Evolutionary conservation across 1,140 invertebrate genomes (phyloP).

Genomic region (Cheumatopsyche charites): DNA sequence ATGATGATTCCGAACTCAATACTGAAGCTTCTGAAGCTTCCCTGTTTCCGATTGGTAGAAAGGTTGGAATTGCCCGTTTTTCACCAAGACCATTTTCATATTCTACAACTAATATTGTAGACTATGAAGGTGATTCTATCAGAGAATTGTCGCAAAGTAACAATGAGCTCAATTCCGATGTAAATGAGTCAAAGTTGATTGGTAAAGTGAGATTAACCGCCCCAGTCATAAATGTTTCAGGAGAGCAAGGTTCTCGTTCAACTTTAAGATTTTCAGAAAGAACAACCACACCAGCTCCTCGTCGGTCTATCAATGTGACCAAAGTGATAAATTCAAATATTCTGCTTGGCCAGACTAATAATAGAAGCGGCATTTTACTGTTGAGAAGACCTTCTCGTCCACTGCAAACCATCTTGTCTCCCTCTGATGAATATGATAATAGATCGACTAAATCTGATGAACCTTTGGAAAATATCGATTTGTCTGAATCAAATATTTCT

Average conservation of each 20-base stretch:
- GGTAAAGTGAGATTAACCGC: conserved; percentile 40
- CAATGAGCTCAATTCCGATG: conserved; percentile 53
- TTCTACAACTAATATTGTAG: conserved; percentile 37
- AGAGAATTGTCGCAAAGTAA: conserved; percentile 36
- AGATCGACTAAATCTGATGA: conserved; percentile 50
- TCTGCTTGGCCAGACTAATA: conserved; percentile 43
- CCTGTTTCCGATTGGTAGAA: conserved; percentile 35
- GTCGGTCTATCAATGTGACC: conserved; percentile 40
- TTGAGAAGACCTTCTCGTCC: conserved; percentile 42
- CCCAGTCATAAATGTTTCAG: conserved; percentile 42
- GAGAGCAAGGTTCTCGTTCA: conserved; percentile 27
- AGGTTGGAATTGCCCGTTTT: conserved; percentile 56
- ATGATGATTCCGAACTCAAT: conserved; percentile 38
- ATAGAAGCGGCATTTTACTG: conserved; percentile 44
- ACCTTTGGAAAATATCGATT: conserved; percentile 62
- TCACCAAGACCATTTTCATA: conserved; percentile 56
- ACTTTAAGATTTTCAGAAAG: neutral
- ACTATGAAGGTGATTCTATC: conserved; percentile 39
- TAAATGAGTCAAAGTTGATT: conserved; percentile 37
- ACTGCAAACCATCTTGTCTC: neutral
- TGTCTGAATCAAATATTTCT: conserved; percentile 64
- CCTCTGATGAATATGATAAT: conserved; percentile 50
- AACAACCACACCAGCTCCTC: conserved; percentile 8
- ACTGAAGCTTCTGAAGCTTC: conserved; percentile 43
- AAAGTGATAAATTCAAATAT: conserved; percentile 47